Evolutionary conservation across 2,113 vertebrate species (phyloP).

Genomic region (Psammodynastes pulverulentus): DNA sequence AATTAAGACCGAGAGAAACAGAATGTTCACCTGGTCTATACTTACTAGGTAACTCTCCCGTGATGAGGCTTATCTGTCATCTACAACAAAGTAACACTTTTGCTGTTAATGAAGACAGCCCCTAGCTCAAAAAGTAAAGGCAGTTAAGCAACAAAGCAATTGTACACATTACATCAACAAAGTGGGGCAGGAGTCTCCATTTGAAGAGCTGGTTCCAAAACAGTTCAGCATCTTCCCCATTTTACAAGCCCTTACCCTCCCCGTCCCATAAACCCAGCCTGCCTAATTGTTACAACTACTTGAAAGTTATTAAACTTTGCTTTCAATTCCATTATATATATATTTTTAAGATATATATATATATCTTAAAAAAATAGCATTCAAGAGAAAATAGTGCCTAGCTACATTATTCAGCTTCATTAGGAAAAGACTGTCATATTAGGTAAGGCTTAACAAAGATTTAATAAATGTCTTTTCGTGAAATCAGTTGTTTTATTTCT

Average conservation of each 20-base stretch:
- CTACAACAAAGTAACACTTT: conserved; percentile 94
- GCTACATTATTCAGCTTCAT: conserved; percentile 9
- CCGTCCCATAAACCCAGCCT: conserved; percentile 41
- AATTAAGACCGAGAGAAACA: conserved; percentile 78
- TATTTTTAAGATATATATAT: not conserved
- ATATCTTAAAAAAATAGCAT: not conserved
- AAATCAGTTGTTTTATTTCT: conserved; percentile 13
- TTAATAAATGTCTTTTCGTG: not conserved
- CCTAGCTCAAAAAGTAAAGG: conserved; percentile 78
- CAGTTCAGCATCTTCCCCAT: conserved; percentile 9
- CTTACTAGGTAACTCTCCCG: conserved; percentile 90
- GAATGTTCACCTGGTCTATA: conserved; percentile 85
- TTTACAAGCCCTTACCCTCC: conserved; percentile 41
- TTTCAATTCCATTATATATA: conserved; percentile 32
- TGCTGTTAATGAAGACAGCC: conserved; percentile 86
- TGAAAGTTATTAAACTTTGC: conserved; percentile 13
- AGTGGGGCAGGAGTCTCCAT: conserved; percentile 54
- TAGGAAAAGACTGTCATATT: conserved; percentile 29
- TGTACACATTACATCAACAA: conserved; percentile 67
- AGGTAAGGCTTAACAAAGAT: conserved; percentile 19
- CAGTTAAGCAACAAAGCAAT: conserved; percentile 76
- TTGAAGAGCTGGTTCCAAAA: conserved; percentile 40
- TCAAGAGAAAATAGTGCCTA: not conserved
- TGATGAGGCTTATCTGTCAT: conserved; percentile 89
- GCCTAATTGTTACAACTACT: not conserved